Percentiles rank a stretch among this genome's conserved stretches.
Conservation (phyloP, 2,797 vertebrate species). For the Microctenopoma lineatum region DNA sequence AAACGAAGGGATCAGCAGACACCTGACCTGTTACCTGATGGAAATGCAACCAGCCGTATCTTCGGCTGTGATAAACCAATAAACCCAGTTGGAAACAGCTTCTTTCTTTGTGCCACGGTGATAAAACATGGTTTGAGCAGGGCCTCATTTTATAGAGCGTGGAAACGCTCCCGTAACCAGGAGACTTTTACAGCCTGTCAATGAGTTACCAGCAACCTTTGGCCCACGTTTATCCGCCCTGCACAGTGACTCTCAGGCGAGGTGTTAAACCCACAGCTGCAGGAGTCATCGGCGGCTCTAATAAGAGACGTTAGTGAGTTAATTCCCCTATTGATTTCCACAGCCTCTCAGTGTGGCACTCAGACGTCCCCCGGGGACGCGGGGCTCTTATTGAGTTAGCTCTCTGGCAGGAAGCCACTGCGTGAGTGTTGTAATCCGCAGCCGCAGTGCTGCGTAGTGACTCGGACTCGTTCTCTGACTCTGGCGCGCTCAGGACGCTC, state of each 20-base stretch:
- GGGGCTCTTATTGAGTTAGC: constrained; percentile 14
- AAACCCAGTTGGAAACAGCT: no score
- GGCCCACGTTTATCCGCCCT: not conserved
- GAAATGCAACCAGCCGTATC: no score
- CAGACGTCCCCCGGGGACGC: constrained; percentile 10
- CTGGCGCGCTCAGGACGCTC: not conserved
- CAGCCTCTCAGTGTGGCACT: not conserved
- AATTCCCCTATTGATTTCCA: constrained; percentile 7
- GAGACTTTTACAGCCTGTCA: constrained; percentile 37
- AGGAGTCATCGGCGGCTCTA: not conserved
- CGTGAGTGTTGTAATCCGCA: constrained; percentile 1
- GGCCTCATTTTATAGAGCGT: not conserved
- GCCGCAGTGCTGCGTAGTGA: not conserved
- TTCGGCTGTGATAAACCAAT: no score
- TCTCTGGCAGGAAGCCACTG: constrained; percentile 28
- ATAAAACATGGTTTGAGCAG: no score
- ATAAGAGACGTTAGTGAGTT: not conserved
- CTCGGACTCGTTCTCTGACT: not conserved
- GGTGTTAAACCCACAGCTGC: constrained; percentile 1
- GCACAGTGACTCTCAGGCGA: not conserved
- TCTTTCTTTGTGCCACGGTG: no score
- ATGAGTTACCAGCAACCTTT: constrained; percentile 44
- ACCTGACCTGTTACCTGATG: no score
- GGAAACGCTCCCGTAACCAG: not conserved
- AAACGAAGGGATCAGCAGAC: no score